These are phyloP conservation scores for Drosophila pegasa DNA, from an alignment of 2,888 invertebrate genomes.

Conservation along the genomic window DNA sequence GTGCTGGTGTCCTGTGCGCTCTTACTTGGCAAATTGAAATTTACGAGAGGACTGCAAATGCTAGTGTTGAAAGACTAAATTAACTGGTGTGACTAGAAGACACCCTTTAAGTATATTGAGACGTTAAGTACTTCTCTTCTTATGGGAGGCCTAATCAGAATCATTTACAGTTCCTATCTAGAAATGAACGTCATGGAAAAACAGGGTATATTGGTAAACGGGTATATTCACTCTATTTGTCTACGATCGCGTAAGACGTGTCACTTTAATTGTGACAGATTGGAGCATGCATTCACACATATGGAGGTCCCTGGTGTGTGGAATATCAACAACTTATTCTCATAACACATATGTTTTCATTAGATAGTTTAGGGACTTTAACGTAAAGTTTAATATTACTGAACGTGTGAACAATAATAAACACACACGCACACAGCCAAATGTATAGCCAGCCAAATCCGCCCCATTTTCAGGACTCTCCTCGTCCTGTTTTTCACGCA, in stretches of 20 bases:
- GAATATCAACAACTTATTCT: constrained; percentile 32
- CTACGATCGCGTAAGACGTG: constrained; percentile 1
- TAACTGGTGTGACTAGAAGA: background rate
- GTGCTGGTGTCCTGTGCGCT: constrained; percentile 35
- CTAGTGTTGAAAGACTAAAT: background rate
- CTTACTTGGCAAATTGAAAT: constrained; percentile 66
- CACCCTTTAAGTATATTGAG: background rate
- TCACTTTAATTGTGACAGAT: constrained; percentile 67
- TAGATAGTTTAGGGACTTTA: constrained; percentile 45
- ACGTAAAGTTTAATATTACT: constrained; percentile 23
- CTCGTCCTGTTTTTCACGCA: constrained; percentile 35
- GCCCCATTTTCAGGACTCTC: constrained; percentile 1
- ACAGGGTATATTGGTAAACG: no score
- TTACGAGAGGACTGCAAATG: constrained; percentile 57
- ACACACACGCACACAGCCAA: constrained; percentile 5
- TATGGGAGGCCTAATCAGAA: background rate
- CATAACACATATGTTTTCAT: constrained; percentile 48
- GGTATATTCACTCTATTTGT: background rate
- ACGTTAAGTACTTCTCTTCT: no score
- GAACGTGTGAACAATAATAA: constrained; percentile 30
- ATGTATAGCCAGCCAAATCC: background rate
- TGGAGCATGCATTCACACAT: constrained; percentile 10
- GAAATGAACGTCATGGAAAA: no score
- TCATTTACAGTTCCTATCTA: no score
- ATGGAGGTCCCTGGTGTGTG: constrained; percentile 12